These are phyloP conservation scores for Volucella bombylans DNA, from an alignment of 2,888 invertebrate species.

Conservation along the genomic window DNA sequence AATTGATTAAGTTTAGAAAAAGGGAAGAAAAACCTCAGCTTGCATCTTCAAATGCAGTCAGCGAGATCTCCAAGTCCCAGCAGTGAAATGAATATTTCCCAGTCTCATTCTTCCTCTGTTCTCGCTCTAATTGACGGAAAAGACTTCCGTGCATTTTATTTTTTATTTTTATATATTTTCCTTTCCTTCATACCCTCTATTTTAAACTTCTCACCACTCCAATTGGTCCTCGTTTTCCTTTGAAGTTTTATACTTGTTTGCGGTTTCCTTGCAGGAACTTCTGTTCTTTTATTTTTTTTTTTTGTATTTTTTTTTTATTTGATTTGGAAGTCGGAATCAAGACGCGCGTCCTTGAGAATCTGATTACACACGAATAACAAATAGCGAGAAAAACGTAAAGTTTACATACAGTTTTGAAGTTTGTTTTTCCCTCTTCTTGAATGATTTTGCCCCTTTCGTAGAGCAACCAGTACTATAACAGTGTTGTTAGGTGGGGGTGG, in stretches of 20 bases:
- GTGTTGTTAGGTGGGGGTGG: too few species aligned
- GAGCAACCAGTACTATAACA: constrained; percentile 51
- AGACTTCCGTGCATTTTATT: constrained; percentile 57
- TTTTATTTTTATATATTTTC: constrained; percentile 21
- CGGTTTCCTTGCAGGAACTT: constrained; percentile 34
- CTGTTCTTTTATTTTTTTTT: not conserved
- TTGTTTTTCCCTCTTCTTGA: constrained; percentile 17
- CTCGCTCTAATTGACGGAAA: constrained; percentile 70
- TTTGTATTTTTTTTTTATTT: constrained; percentile 4
- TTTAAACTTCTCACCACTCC: constrained; percentile 5
- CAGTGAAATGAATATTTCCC: constrained; percentile 28
- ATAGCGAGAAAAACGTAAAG: constrained; percentile 57
- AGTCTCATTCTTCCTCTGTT: constrained; percentile 9
- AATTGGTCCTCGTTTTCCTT: not conserved
- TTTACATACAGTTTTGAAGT: constrained; percentile 66
- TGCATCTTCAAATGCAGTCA: constrained; percentile 51
- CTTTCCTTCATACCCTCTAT: constrained; percentile 12
- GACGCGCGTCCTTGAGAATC: constrained; percentile 69
- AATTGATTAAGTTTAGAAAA: constrained; percentile 65
- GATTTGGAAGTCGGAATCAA: constrained; percentile 49
- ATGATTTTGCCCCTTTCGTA: constrained; percentile 15
- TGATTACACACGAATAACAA: constrained; percentile 65
- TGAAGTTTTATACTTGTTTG: constrained; percentile 64
- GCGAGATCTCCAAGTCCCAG: constrained; percentile 4
- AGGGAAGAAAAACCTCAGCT: constrained; percentile 46